A percentile compares a stretch with the other conserved stretches of the same genome.
Conservation (phyloP, 2,797 vertebrate genomes). For the Anabas testudineus region DNA sequence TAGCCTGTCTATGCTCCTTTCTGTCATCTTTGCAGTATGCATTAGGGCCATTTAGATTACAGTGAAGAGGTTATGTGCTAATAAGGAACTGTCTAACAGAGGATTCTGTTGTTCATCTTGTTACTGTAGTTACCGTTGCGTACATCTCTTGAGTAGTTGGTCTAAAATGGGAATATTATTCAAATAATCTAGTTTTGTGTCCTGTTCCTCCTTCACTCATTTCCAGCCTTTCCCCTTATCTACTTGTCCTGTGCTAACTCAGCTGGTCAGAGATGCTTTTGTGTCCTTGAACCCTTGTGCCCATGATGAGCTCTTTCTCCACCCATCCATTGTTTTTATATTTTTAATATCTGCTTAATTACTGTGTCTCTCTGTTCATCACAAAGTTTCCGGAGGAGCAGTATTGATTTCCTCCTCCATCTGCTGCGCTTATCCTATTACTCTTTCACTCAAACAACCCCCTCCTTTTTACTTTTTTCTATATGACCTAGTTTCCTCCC, state of each 20-base stretch:
- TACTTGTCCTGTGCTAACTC: conserved; percentile 37
- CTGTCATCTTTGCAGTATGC: conserved; percentile 56
- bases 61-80: conserved; percentile 53
- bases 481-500: conserved; percentile 77
- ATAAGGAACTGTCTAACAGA: conserved; percentile 37
- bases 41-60: conserved; percentile 58
- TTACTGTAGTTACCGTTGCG: neutral
- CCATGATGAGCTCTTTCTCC: conserved; percentile 41
- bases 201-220: neutral
- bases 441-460: conserved; percentile 9
- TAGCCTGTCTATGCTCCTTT: conserved; percentile 49
- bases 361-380: conserved; percentile 42
- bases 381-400: conserved; percentile 19
- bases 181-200: neutral
- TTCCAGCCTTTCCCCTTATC: neutral
- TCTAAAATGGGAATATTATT: conserved; percentile 1
- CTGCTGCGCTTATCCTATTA: conserved; percentile 46
- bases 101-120: conserved; percentile 29
- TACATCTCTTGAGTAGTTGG: neutral
- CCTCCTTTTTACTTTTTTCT: conserved; percentile 54
- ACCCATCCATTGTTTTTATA: conserved; percentile 22
- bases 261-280: conserved; percentile 41
- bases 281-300: conserved; percentile 16
- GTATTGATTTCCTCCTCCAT: conserved; percentile 33
- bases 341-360: conserved; percentile 23